Conservation (phyloP, 1,140 invertebrate genomes). For the Rhizoglyphus robini region DNA sequence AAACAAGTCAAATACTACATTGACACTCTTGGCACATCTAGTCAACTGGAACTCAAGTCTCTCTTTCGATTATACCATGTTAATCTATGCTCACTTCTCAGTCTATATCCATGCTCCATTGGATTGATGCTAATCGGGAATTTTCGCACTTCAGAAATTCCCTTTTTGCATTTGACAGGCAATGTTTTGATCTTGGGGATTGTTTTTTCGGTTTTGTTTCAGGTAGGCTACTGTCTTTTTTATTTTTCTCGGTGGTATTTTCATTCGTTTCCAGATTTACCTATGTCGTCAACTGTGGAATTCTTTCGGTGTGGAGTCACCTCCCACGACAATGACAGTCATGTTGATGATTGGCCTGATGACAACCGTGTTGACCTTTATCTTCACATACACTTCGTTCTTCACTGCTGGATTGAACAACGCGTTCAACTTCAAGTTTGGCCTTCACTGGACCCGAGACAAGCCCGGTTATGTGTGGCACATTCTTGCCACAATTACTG, state of each 20-base stretch:
- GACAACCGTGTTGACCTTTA: not conserved
- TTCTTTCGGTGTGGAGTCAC: not conserved
- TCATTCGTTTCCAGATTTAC: not conserved
- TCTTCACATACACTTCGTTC: slow-evolving; percentile 5
- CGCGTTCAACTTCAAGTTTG: not conserved
- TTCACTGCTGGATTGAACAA: not conserved
- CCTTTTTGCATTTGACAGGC: not conserved
- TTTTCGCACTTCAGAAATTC: slow-evolving; percentile 8
- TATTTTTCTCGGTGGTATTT: not conserved
- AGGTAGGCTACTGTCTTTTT: not conserved
- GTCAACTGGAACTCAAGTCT: not conserved
- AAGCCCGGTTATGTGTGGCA: slow-evolving; percentile 6
- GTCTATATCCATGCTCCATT: slow-evolving; percentile 2
- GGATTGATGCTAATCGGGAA: slow-evolving; percentile 4
- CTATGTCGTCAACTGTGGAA: not conserved
- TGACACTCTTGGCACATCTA: not conserved
- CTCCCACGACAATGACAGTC: not conserved
- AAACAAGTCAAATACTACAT: not conserved
- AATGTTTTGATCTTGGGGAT: not conserved
- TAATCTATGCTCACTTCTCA: not conserved
- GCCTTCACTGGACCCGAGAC: not conserved
- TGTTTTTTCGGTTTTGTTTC: not conserved
- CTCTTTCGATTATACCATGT: not conserved
- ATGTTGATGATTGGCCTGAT: not conserved
- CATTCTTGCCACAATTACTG: not conserved